A percentile compares a stretch with the other conserved stretches of the same genome.
Evolutionary conservation across 2,888 invertebrate genomes (phyloP).

Genomic region (Hoplodrina blanda): DNA sequence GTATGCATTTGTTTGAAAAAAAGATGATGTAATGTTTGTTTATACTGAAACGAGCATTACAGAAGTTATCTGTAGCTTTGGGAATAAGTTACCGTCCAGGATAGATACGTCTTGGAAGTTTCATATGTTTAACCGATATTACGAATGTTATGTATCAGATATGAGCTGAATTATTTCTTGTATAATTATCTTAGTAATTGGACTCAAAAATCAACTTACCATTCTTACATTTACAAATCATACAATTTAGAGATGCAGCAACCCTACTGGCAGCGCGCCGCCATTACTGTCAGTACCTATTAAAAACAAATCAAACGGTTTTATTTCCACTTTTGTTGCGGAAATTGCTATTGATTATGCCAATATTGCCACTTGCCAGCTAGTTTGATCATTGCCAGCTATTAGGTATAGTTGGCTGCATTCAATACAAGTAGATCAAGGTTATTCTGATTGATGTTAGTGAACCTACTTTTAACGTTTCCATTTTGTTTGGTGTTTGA

Average conservation of each 20-base stretch:
- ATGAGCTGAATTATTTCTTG: not conserved
- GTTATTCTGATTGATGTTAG: not conserved
- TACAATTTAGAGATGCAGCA: not conserved
- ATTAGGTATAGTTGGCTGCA: not conserved
- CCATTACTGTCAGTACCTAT: constrained; percentile 32
- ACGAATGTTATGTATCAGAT: not conserved
- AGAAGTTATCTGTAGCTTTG: not conserved
- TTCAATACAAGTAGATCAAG: constrained; percentile 1
- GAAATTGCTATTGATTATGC: constrained; percentile 38
- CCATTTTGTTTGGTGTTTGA: no score
- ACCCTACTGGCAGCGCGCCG: constrained; percentile 18
- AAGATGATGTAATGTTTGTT: not conserved
- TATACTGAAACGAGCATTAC: not conserved
- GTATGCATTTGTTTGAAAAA: not conserved
- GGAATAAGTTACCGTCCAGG: not conserved
- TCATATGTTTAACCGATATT: not conserved
- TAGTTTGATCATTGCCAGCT: not conserved
- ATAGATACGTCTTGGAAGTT: not conserved
- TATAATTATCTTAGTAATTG: not conserved
- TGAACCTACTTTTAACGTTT: not conserved
- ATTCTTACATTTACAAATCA: not conserved
- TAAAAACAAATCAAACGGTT: constrained; percentile 49
- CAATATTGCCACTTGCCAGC: constrained; percentile 29
- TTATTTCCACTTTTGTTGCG: constrained; percentile 19
- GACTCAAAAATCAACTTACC: not conserved